Conservation (phyloP, 2,113 vertebrate species). For the Hippocampus barbouri region DNA sequence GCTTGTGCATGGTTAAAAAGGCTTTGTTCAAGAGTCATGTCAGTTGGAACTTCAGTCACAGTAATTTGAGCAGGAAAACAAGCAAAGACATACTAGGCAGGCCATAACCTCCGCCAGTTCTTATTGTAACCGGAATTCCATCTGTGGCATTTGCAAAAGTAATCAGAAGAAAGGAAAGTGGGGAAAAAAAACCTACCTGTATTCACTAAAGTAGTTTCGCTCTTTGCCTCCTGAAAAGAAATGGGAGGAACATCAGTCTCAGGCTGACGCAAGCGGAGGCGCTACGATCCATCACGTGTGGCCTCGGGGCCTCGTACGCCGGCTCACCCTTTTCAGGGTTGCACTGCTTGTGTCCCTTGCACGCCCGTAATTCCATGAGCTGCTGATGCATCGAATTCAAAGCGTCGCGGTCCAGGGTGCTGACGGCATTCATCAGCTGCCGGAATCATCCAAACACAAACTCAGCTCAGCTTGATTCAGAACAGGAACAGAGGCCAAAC, state of each 20-base stretch:
- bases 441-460: slow-evolving; percentile 29
- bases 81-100: slow-evolving; percentile 34
- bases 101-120: slow-evolving; percentile 33
- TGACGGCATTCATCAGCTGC: slow-evolving; percentile 89
- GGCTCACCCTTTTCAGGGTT: slow-evolving; percentile 85
- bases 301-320: slow-evolving; percentile 3
- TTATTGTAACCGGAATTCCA: slow-evolving; percentile 39
- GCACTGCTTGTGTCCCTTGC: slow-evolving; percentile 92
- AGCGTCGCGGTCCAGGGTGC: slow-evolving; percentile 80
- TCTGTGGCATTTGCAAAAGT: slow-evolving; percentile 44
- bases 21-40: slow-evolving; percentile 29
- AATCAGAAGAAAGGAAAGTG: slow-evolving; percentile 28
- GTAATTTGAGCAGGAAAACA: slow-evolving; percentile 34
- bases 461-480: slow-evolving; percentile 8
- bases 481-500: neutral
- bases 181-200: slow-evolving; percentile 76
- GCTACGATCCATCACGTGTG: slow-evolving; percentile 27
- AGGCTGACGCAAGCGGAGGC: slow-evolving; percentile 4
- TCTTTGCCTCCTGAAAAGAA: slow-evolving; percentile 83
- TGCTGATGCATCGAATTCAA: slow-evolving; percentile 88
- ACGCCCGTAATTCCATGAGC: slow-evolving; percentile 89
- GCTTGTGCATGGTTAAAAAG: slow-evolving; percentile 39
- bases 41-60: slow-evolving; percentile 31
- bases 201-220: slow-evolving; percentile 86
- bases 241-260: slow-evolving; percentile 23